Conservation (phyloP, 2,888 invertebrate species). For the Calliscelio sp. region DNA sequence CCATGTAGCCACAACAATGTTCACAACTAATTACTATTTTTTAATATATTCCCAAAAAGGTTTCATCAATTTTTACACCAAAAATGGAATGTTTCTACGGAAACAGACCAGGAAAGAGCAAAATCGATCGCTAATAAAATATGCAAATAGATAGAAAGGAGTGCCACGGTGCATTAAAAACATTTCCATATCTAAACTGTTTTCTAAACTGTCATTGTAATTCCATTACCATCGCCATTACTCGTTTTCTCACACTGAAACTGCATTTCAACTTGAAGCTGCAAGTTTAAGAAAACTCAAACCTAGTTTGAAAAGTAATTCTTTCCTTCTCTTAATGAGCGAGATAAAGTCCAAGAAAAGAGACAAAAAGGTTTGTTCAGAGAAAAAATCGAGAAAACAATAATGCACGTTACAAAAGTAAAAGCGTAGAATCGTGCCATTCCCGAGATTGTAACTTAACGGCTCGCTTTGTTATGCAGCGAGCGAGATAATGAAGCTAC, state of each 20-base stretch:
- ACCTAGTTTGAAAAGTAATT: conserved; percentile 27
- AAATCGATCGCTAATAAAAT: too few species aligned
- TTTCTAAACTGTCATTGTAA: conserved; percentile 22
- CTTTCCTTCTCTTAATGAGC: conserved; percentile 29
- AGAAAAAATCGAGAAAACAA: not conserved
- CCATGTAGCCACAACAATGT: too few species aligned
- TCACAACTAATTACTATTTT: too few species aligned
- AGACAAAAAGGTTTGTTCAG: not conserved
- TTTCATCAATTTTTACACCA: too few species aligned
- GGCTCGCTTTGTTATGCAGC: too few species aligned
- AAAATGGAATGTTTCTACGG: too few species aligned
- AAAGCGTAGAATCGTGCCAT: too few species aligned
- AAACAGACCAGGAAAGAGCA: too few species aligned
- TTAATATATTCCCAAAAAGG: not conserved
- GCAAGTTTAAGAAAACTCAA: conserved; percentile 26
- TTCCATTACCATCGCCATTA: conserved; percentile 25
- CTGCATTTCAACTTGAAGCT: conserved; percentile 17
- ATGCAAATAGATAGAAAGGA: not conserved
- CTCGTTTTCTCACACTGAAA: conserved; percentile 4
- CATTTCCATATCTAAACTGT: conserved; percentile 26
- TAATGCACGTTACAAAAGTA: too few species aligned
- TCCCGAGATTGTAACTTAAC: too few species aligned
- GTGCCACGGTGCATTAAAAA: conserved; percentile 18
- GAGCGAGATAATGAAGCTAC: too few species aligned
- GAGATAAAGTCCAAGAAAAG: not conserved